Conservation (phyloP, 64 coral and sea anemone species). For the Trachythela sp. region DNA sequence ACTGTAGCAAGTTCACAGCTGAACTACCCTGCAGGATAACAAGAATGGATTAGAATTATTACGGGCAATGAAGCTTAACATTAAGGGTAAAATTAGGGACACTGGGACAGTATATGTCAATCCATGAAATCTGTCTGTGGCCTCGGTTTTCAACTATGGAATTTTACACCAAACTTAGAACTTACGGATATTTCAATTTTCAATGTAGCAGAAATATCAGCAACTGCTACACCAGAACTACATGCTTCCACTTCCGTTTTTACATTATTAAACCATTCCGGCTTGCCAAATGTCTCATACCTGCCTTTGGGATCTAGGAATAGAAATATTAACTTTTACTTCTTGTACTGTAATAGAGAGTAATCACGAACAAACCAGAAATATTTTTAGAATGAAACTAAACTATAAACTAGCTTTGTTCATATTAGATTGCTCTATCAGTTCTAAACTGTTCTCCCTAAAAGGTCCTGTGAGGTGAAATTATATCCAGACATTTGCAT, state of each 20-base stretch:
- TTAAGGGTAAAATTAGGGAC: not conserved
- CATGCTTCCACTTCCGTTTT: slow-evolving; percentile 70
- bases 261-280: slow-evolving; percentile 56
- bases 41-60: not conserved
- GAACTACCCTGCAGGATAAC: slow-evolving; percentile 25
- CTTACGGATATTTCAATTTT: slow-evolving; percentile 73
- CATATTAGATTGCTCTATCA: too few relatives aligned
- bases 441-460: too few relatives aligned
- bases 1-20: slow-evolving; percentile 56
- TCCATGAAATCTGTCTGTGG: too few relatives aligned
- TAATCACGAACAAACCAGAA: too few relatives aligned
- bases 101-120: too few relatives aligned
- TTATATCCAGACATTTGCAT: too few relatives aligned
- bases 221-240: slow-evolving; percentile 55
- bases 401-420: too few relatives aligned
- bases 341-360: slow-evolving; percentile 37
- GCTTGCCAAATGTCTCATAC: slow-evolving; percentile 67
- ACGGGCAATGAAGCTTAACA: not conserved
- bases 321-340: not conserved
- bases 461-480: too few relatives aligned
- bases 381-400: too few relatives aligned
- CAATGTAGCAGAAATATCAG: slow-evolving; percentile 74
- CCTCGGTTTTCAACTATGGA: too few relatives aligned
- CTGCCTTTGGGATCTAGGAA: not conserved
- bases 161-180: too few relatives aligned